These are phyloP conservation scores for Smutsia gigantea DNA, from an alignment of 2,797 vertebrate species.

Conservation along the genomic window DNA sequence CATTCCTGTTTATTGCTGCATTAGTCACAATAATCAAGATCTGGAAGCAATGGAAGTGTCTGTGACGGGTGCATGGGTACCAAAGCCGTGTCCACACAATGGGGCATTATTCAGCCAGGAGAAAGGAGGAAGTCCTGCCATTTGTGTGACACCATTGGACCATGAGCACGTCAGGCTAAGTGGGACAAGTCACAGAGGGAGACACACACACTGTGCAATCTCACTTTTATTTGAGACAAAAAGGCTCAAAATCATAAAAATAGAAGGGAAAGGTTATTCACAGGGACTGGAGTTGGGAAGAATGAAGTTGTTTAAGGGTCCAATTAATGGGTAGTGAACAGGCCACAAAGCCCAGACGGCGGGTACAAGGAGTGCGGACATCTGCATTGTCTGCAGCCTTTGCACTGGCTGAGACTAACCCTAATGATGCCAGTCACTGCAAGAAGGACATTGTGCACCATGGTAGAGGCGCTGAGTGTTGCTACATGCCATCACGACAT, in stretches of 20 bases:
- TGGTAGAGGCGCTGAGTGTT: neutral
- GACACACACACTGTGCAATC: neutral
- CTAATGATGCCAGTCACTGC: neutral
- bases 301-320: neutral
- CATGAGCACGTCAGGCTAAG: neutral
- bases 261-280: neutral
- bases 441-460: neutral
- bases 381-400: accelerated
- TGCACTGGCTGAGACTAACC: too few relatives aligned
- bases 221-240: neutral
- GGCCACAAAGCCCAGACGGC: accelerated
- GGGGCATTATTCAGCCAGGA: neutral
- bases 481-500: neutral
- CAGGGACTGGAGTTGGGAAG: neutral
- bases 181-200: neutral
- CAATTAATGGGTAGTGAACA: neutral
- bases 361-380: neutral
- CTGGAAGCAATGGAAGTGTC: neutral
- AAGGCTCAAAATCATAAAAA: neutral
- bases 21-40: neutral
- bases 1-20: neutral
- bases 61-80: neutral
- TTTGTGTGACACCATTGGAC: neutral
- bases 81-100: neutral
- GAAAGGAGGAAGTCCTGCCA: neutral